phyloP scores from a whole-genome alignment of 2,888 invertebrate genomes.

The Endotricha flammealis region DNA sequence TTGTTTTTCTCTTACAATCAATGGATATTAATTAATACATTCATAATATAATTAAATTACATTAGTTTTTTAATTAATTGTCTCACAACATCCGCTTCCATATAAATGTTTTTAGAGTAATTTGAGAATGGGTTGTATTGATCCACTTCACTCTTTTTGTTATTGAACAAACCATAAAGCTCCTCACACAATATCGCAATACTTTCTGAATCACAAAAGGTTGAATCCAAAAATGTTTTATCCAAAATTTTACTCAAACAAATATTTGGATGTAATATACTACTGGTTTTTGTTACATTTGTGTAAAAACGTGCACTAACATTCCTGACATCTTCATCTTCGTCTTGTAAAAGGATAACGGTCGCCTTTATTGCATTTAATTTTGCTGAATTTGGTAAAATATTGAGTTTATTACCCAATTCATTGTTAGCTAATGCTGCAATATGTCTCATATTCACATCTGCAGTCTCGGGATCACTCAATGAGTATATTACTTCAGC shows the following conservation, averaged over 20 bases:
- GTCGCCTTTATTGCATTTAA: conserved; percentile 51
- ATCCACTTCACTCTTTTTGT: conserved; percentile 30
- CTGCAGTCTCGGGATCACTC: conserved; percentile 45
- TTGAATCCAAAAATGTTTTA: conserved; percentile 33
- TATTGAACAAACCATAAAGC: conserved; percentile 29
- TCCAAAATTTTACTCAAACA: conserved; percentile 46
- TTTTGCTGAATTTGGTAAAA: conserved; percentile 41
- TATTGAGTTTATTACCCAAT: conserved; percentile 36
- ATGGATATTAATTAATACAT: no score
- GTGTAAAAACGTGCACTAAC: conserved; percentile 48
- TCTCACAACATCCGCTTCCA: conserved; percentile 58
- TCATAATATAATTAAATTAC: no score
- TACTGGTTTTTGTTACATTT: conserved; percentile 27
- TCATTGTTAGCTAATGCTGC: conserved; percentile 60
- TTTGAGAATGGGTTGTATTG: conserved; percentile 73
- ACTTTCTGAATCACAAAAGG: conserved; percentile 28
- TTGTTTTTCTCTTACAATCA: no score
- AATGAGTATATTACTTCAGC: conserved; percentile 35
- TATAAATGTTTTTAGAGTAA: conserved; percentile 67
- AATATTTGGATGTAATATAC: conserved; percentile 44
- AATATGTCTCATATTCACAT: conserved; percentile 57
- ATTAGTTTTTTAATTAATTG: conserved; percentile 34
- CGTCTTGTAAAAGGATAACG: conserved; percentile 74
- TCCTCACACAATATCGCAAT: conserved; percentile 34
- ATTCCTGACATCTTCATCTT: conserved; percentile 69